phyloP scores from a whole-genome alignment of 30 jellyfish, hydroid and myxozoan species.

The Aurelia sp. region DNA sequence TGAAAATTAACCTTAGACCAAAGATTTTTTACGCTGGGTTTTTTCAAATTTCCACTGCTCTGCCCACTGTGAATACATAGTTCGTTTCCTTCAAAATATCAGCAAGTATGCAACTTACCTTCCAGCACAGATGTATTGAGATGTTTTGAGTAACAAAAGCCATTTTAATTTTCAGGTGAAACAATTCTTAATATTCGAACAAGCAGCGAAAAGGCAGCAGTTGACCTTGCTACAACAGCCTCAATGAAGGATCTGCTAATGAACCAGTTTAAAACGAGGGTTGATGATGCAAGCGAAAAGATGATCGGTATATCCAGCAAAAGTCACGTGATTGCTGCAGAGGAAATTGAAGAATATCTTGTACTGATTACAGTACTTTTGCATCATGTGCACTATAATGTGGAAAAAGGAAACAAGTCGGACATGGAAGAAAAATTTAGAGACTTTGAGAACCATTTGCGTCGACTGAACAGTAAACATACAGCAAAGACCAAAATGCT shows the following conservation, averaged over 20 bases:
- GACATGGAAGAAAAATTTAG: neutral
- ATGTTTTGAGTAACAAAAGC: neutral
- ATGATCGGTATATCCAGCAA: no score
- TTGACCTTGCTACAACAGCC: conserved; percentile 10
- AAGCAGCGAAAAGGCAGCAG: conserved; percentile 22
- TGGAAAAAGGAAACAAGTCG: neutral
- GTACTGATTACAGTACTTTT: neutral
- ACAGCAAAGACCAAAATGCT: neutral
- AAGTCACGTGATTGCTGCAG: neutral
- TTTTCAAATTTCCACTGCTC: no score
- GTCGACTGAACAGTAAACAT: neutral
- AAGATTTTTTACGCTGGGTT: no score
- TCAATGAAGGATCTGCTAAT: conserved; percentile 20
- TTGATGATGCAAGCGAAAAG: no score
- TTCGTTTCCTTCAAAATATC: no score
- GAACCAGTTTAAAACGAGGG: no score
- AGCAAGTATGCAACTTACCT: no score
- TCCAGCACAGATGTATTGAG: no score
- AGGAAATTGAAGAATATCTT: neutral
- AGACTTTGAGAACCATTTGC: neutral
- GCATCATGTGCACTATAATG: neutral
- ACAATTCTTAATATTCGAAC: conserved; percentile 23
- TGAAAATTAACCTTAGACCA: no score
- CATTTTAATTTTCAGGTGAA: conserved; percentile 19
- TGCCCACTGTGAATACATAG: no score